Evolutionary conservation across 2,113 vertebrate genomes (phyloP).

Genomic region (Aix galericulata): DNA sequence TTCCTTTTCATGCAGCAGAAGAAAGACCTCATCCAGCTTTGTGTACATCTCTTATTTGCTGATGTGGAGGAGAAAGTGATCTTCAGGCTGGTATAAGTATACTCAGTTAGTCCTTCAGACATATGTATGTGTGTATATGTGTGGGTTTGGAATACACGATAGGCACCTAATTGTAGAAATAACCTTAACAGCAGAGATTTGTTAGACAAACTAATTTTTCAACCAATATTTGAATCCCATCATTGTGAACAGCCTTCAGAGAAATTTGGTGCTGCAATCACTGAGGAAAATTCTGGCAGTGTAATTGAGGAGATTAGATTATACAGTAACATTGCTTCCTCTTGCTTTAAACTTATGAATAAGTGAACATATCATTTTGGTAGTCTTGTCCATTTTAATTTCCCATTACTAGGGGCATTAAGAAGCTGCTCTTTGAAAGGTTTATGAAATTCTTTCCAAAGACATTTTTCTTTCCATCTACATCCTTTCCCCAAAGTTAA

Average conservation of each 20-base stretch:
- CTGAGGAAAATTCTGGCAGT: not conserved
- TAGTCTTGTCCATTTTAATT: not conserved
- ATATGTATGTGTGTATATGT: fast-evolving
- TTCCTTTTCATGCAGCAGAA: not conserved
- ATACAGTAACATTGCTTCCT: not conserved
- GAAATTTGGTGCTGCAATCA: not conserved
- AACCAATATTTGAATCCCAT: not conserved
- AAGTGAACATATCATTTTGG: not conserved
- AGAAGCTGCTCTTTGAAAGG: not conserved
- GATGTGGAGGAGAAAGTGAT: fast-evolving
- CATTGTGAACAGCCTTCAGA: not conserved
- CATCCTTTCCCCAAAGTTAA: not conserved
- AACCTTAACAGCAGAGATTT: not conserved
- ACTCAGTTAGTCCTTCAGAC: not conserved
- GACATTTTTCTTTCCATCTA: not conserved
- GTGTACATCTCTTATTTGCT: not conserved
- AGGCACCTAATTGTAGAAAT: not conserved
- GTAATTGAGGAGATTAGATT: not conserved
- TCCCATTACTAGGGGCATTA: not conserved
- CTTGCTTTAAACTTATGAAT: not conserved
- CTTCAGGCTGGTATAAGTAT: not conserved
- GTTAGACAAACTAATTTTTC: not conserved
- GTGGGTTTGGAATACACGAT: not conserved
- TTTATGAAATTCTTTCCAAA: constrained; percentile 10
- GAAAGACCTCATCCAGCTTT: not conserved